Conservation (phyloP, 2,113 vertebrate species). For the Urocynchramus pylzowi region DNA sequence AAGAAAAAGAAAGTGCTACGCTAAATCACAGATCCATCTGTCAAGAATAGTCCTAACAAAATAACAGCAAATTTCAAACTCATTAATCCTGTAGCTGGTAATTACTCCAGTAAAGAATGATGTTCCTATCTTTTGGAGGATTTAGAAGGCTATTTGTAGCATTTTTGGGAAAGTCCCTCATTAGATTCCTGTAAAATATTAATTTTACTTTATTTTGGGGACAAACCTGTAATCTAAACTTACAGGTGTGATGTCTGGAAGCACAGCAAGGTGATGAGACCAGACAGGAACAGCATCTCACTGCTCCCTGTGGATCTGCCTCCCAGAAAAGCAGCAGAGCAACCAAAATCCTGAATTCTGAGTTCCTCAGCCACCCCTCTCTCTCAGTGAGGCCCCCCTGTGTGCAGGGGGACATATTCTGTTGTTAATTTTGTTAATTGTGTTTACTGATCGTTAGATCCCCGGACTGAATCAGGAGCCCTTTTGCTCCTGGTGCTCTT, state of each 20-base stretch:
- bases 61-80: not conserved
- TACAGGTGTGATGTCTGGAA: not conserved
- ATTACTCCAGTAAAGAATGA: not conserved
- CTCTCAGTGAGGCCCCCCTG: not conserved
- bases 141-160: not conserved
- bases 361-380: not conserved
- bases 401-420: fast-evolving
- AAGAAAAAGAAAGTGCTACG: not conserved
- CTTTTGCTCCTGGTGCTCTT: not conserved
- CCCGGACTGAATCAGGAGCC: not conserved
- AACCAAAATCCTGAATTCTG: not conserved
- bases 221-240: not conserved
- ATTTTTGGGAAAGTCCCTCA: not conserved
- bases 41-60: not conserved
- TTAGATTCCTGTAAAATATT: not conserved
- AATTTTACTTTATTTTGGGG: not conserved
- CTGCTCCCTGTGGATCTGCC: not conserved
- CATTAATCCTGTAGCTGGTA: not conserved
- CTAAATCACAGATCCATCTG: not conserved
- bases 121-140: not conserved
- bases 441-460: not conserved
- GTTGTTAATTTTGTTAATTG: not conserved
- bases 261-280: not conserved
- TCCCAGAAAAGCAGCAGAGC: not conserved
- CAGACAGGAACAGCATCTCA: not conserved